Evolutionary conservation across 2,888 invertebrate genomes (phyloP), one percentile per base, ranked within the genome.

Genomic region (Stenolophus ochropezus): DNA sequence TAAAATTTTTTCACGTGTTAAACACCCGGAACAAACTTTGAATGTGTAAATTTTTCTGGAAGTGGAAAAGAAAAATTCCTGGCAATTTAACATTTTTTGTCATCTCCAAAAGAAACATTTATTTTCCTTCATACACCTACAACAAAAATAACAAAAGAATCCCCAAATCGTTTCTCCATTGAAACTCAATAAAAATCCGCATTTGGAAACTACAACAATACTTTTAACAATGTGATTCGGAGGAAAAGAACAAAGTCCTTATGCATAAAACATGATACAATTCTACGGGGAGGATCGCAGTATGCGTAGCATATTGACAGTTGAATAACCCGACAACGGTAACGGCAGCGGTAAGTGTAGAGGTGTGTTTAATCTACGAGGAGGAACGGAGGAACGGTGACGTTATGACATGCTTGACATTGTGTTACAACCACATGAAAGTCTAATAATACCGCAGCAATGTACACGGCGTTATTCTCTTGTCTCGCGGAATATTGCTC

Each of bases 381-480:
- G 51, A 27, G 25, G 53, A 25, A 53, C n/a, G 11, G n/a, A n/a
- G n/a, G n/a, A n/a, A n/a, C n/a, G 4, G 20, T 71, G 53, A 74
- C 74, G 42, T 74, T 74, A 74, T 74, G 74, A 74, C 74, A 53
- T 74, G 74, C 74, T 25, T 74, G 25, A 74, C 49, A 74, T 74
- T 49, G 53, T 51, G 25, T 20, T 53, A 74, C 23, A 73, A 73
- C 73, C 73, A 73, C 73, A 49, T 73, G 73, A 73, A 74, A 74
- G 74, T 53, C 74, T 74, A 74, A 74, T 74, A 74, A 53, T 74
- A 51, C 74, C 74, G n/a, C 74, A 49, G 49, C 27, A 14, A 74
- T 74, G 74, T 51, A 73, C 8, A 11, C 11, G 61, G 25, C 25
- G 25, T 61, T 61, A 61, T 25, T 23, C 61, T 61, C 53, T 53